These are phyloP conservation scores for Crocidura indochinensis DNA, from an alignment of 2,797 vertebrate genomes.

Conservation along the genomic window DNA sequence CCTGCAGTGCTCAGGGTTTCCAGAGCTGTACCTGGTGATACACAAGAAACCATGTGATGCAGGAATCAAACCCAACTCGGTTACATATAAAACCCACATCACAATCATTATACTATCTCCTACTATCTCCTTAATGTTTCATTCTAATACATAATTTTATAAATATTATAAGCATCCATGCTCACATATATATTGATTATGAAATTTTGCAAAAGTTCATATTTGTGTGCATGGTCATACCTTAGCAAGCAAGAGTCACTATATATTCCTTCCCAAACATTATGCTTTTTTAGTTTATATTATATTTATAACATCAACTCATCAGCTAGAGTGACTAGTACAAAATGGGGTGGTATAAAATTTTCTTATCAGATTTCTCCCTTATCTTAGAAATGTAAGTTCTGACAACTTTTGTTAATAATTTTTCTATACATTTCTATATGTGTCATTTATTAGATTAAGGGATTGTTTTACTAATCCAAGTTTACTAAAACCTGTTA, in stretches of 20 bases:
- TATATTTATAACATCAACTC: neutral
- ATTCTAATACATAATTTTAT: no score
- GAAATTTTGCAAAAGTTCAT: neutral
- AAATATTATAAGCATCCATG: neutral
- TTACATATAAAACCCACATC: neutral
- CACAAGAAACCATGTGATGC: no score
- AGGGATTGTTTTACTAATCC: neutral
- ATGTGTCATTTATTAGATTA: slow-evolving; percentile 7
- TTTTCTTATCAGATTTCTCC: neutral
- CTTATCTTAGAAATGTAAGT: neutral
- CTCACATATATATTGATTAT: slow-evolving; percentile 25
- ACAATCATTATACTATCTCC: neutral
- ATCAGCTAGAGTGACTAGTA: neutral
- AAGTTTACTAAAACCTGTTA: slow-evolving; percentile 8
- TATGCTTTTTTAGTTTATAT: slow-evolving; percentile 46
- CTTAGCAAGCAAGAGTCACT: slow-evolving; percentile 8
- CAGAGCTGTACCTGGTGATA: no score
- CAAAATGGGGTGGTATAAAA: neutral
- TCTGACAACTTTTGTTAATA: slow-evolving; percentile 5
- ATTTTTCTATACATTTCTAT: neutral
- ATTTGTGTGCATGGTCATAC: neutral
- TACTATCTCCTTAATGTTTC: neutral
- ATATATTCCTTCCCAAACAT: slow-evolving; percentile 14
- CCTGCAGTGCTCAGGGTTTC: no score
- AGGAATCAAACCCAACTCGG: no score